Conservation (phyloP, 2,797 vertebrate species). For the Sebastes minor region DNA sequence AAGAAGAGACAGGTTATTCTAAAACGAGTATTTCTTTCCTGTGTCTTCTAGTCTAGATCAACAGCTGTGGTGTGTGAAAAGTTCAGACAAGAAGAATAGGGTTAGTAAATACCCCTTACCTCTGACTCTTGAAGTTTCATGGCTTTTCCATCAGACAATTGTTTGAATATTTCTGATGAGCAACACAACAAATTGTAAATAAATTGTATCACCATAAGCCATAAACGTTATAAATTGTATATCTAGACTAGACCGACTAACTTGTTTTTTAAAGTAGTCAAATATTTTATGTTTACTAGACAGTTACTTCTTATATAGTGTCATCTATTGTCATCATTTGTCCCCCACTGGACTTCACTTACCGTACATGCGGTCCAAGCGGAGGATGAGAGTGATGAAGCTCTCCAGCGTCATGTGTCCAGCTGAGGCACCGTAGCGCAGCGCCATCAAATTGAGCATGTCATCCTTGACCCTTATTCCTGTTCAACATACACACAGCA, state of each 20-base stretch:
- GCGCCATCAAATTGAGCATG: slow-evolving; percentile 76
- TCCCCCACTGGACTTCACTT: background rate
- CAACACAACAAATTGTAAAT: background rate
- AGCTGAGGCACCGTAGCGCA: slow-evolving; percentile 79
- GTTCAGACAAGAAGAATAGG: background rate
- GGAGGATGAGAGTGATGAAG: slow-evolving; percentile 86
- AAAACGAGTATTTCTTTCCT: background rate
- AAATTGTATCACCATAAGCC: no score
- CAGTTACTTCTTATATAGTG: background rate
- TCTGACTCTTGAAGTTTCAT: slow-evolving; percentile 64
- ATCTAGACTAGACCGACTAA: no score
- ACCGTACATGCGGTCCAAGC: slow-evolving; percentile 85
- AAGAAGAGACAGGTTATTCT: background rate
- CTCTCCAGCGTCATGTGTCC: slow-evolving; percentile 83
- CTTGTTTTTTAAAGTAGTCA: no score
- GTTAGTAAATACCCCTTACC: slow-evolving; percentile 37
- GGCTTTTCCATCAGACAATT: slow-evolving; percentile 56
- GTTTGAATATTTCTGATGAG: slow-evolving; percentile 74
- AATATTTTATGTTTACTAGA: no score
- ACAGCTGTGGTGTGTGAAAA: background rate
- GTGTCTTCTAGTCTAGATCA: background rate
- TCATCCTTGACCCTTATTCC: slow-evolving; percentile 51
- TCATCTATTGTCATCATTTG: background rate
- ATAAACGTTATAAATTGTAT: background rate
- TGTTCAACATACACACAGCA: slow-evolving; percentile 16